phyloP scores from a whole-genome alignment of 2,888 invertebrate species.

The Tinea trinotella region DNA sequence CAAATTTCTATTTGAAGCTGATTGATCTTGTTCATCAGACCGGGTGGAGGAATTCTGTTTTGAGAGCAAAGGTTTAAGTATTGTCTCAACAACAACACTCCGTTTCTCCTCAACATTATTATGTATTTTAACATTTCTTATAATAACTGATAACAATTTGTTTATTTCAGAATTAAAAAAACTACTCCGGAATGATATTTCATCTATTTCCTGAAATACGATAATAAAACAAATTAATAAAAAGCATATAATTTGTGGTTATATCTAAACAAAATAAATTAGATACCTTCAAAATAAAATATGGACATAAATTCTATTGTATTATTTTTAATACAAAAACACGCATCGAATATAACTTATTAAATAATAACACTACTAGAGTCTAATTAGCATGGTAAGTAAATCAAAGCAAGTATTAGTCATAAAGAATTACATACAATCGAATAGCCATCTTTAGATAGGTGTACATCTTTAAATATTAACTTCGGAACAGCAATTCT shows the following conservation, averaged over 20 bases:
- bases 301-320: too few species aligned
- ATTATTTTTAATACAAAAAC: too few species aligned
- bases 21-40: constrained; percentile 31
- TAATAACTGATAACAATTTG: constrained; percentile 86
- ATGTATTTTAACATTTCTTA: constrained; percentile 84
- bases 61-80: constrained; percentile 60
- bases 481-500: constrained; percentile 86
- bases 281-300: too few species aligned
- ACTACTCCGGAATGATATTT: constrained; percentile 88
- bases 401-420: not conserved
- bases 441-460: constrained; percentile 84
- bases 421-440: constrained; percentile 71
- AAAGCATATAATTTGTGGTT: too few species aligned
- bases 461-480: constrained; percentile 83
- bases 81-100: constrained; percentile 56
- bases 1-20: constrained; percentile 28
- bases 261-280: too few species aligned
- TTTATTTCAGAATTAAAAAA: constrained; percentile 91
- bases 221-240: too few species aligned
- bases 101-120: constrained; percentile 76
- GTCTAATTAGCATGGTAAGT: too few species aligned
- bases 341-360: too few species aligned
- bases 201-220: constrained; percentile 86
- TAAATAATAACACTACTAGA: too few species aligned
- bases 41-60: constrained; percentile 63